Evolutionary conservation across 2,888 invertebrate species (phyloP).

Genomic region (Bruchidius siliquastri): DNA sequence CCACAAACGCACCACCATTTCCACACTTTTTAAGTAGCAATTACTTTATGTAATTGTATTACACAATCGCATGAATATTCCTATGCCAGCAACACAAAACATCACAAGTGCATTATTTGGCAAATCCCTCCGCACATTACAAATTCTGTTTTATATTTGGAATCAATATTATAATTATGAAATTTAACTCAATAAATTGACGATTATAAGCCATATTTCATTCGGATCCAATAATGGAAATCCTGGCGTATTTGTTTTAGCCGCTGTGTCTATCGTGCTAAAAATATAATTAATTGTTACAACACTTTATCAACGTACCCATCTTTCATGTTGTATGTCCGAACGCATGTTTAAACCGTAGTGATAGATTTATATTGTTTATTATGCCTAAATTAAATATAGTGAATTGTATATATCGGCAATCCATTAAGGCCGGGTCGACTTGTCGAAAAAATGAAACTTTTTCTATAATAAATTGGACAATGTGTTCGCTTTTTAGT

Average conservation of each 20-base stretch:
- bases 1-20: background rate
- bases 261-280: background rate
- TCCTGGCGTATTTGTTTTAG: background rate
- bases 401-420: background rate
- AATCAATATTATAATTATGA: conserved; percentile 12
- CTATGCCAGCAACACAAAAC: background rate
- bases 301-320: background rate
- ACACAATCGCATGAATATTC: background rate
- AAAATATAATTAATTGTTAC: background rate
- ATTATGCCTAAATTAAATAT: background rate
- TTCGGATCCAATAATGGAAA: background rate
- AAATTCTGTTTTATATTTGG: conserved; percentile 3
- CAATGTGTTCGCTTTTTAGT: too few relatives aligned
- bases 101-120: background rate
- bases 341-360: background rate
- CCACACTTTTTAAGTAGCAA: background rate
- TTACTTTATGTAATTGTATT: background rate
- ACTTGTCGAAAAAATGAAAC: background rate
- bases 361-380: background rate
- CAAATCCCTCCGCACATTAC: background rate
- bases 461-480: background rate
- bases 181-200: conserved; percentile 10
- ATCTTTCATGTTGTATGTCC: background rate
- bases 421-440: background rate
- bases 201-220: conserved; percentile 6